phyloP scores from a whole-genome alignment of 2,888 invertebrate species.

The Tetranychus piercei region DNA sequence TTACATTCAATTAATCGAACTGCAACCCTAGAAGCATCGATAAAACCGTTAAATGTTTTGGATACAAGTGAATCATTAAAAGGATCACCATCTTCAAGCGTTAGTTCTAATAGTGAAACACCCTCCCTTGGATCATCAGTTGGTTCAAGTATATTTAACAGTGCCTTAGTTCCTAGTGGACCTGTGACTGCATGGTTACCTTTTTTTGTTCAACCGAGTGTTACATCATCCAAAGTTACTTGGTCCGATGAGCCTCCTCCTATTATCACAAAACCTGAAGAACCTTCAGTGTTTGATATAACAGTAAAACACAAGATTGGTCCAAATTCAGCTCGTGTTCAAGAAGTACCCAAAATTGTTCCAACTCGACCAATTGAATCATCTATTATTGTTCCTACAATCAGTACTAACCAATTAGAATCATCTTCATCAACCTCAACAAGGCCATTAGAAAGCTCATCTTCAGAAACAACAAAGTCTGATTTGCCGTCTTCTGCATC shows the following conservation, averaged over 20 bases:
- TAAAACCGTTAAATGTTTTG: background rate
- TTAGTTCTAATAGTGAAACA: background rate
- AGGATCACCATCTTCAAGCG: background rate
- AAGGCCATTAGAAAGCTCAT: slow-evolving; percentile 13
- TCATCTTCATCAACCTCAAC: background rate
- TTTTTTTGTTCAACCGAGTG: slow-evolving; percentile 21
- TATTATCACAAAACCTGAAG: slow-evolving; percentile 25
- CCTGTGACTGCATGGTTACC: slow-evolving; percentile 28
- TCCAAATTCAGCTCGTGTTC: slow-evolving; percentile 12
- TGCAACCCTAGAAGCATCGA: background rate
- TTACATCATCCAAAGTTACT: slow-evolving; percentile 7
- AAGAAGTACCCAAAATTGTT: slow-evolving; percentile 11
- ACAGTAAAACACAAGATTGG: slow-evolving; percentile 25
- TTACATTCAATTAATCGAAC: background rate
- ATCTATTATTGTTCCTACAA: slow-evolving; percentile 7
- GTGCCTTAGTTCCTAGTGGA: slow-evolving; percentile 22
- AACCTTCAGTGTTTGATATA: slow-evolving; percentile 26
- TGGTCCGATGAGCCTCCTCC: slow-evolving; percentile 23
- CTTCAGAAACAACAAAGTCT: slow-evolving; percentile 16
- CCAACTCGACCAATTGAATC: background rate
- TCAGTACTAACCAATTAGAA: background rate
- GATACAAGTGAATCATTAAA: background rate
- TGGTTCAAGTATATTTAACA: background rate
- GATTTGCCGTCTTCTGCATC: slow-evolving; percentile 16
- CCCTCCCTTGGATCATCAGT: background rate